Base-by-base conservation (phyloP, 1,140 invertebrate species). In the Stenopsyche tienmushanensis region DNA sequence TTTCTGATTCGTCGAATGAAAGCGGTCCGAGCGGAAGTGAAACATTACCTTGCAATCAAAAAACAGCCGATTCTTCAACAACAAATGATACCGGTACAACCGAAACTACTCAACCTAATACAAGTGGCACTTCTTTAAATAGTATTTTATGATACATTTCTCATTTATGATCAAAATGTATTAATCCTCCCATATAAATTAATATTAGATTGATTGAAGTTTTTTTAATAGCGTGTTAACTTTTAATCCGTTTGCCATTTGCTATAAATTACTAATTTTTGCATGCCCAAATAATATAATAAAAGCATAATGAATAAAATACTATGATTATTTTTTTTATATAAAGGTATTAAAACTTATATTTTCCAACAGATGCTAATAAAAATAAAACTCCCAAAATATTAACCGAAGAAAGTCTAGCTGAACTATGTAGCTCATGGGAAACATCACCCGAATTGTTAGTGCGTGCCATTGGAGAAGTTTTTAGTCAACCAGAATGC, bases 401-500 rank as follows among this genome's bases (percentile, higher is more conserved):
- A 21, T 72, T 81, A 64, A 80, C 78, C 24, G 80, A 81, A 64
- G 77, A 80, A 60, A 71, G 73, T 21, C 76, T 80, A 62, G 77
- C 73, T 60, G 72, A 79, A 67, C 59, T 81, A 49, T 81, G 80
- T 67, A 73, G 76, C 49, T 74, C 76, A 44, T 80, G 78, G 53
- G 71, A 75, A 67, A 76, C 71, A 8, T 67, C 72, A 21, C 72
- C 75, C 0, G 68, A 77, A 26, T 70, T 74, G 0, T 65, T 81
- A n/a, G 75, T 76, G 42, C 71, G 73, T 18, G 76, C 77, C 3
- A 52, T 81, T 8, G 76, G 76, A 0, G 75, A 78, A 67, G 78
- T 75, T 0, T 80, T 81, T 62, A 77, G 75, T 24, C 75, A 78
- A 20, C 83, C 83, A 1, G 76, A 79, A 17, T 82, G 83, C 42